Base-by-base conservation (phyloP, 2,888 invertebrate genomes). In the Pseudococcus viburni region DNA sequence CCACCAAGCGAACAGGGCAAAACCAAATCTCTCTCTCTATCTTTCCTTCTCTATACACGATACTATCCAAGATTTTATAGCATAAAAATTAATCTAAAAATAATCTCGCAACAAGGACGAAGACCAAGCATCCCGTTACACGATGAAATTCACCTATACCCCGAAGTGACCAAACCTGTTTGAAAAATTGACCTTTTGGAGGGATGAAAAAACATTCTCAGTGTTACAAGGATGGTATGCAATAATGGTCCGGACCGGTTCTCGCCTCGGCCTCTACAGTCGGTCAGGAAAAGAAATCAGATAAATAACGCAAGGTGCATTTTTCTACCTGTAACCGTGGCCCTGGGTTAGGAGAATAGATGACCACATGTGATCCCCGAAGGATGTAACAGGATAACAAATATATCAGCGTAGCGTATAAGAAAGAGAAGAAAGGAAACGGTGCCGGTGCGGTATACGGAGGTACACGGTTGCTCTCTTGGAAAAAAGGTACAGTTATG, bases 401-500 rank as follows among this genome's bases (percentile, higher is more conserved):
- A 55, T 85, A 85, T 33, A 84, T 55, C 84, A 84, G 84, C 26
- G 51, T 84, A 84, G 42, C 9, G 42, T 42, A n/a, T n/a, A 9
- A 42, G 42, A 9, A 42, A 55, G n/a, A 59, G 33, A 77, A 12
- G 26, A 80, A 26, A 68, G 22, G 33, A 77, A 48, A 64, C 64
- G 19, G 64, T 64, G 22, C 22, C 22, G 22, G 64, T 64, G 64
- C 39, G 64, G 42, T 22, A 11, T 19, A 39, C 42, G 39, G 19
- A 7, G 77, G 48, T 46, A 77, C 26, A 33, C n/a, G 77, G 26
- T 11, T 73, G 26, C 48, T 12, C 26, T 33, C 3, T 19, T 9
- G 77, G 42, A 83, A 87, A 55, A 87, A 88, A 88, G 88, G 88
- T 88, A 88, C 88, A 88, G 88, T 88, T 88, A 88, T 88, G 80